phyloP scores from a whole-genome alignment of 2,888 invertebrate species.

The Lypha dubia region DNA sequence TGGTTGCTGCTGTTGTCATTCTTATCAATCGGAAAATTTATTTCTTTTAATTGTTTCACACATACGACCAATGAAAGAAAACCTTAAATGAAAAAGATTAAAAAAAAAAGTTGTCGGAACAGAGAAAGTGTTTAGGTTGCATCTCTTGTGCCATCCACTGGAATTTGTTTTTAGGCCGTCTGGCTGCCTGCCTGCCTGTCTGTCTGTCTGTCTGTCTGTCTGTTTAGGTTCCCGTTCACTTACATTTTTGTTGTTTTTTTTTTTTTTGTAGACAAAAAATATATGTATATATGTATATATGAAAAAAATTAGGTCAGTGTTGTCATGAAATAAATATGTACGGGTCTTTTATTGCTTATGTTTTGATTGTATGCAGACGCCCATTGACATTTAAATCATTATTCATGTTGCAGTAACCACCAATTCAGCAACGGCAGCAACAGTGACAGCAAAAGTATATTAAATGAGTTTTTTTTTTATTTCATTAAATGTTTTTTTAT shows the following conservation, averaged over 20 bases:
- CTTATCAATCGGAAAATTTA: constrained; percentile 66
- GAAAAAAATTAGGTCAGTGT: constrained; percentile 67
- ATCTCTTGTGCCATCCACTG: constrained; percentile 31
- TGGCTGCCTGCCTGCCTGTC: too few species aligned
- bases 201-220: constrained; percentile 18
- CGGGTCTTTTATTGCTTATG: constrained; percentile 64
- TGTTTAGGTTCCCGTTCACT: constrained; percentile 43
- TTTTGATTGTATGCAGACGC: constrained; percentile 70
- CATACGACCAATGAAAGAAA: constrained; percentile 41
- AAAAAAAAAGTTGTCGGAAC: constrained; percentile 42
- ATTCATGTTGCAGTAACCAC: constrained; percentile 48
- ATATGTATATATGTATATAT: too few species aligned
- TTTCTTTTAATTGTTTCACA: constrained; percentile 70
- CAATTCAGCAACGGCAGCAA: constrained; percentile 21
- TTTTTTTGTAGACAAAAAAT: too few species aligned
- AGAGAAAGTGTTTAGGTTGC: constrained; percentile 70
- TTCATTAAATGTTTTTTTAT: constrained; percentile 26
- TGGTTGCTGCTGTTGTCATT: constrained; percentile 34
- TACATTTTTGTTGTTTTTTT: too few species aligned
- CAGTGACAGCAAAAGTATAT: constrained; percentile 43
- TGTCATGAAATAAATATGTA: constrained; percentile 68
- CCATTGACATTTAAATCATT: constrained; percentile 74
- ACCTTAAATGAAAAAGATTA: constrained; percentile 17
- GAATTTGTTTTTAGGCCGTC: constrained; percentile 6
- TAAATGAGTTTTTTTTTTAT: constrained; percentile 49